Evolutionary conservation across 2,113 vertebrate genomes (phyloP).

Genomic region (Mobula hypostoma): DNA sequence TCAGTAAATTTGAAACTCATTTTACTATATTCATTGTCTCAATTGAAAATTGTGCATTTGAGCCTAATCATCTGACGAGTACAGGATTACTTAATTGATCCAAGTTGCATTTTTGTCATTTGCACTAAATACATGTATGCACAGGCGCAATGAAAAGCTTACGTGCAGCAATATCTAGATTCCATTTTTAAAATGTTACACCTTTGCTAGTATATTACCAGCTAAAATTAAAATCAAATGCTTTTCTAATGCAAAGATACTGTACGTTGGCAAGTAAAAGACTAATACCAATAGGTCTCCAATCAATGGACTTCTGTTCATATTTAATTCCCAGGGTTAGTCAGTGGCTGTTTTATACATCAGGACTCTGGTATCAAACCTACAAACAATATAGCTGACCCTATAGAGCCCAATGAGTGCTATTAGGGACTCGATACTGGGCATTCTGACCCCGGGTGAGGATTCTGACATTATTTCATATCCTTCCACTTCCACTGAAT

Average conservation of each 20-base stretch:
- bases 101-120: too few species aligned
- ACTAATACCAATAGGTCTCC: background rate
- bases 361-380: too few species aligned
- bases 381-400: too few species aligned
- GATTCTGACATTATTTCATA: too few species aligned
- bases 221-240: background rate
- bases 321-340: background rate
- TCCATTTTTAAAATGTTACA: background rate
- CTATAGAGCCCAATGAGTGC: too few species aligned
- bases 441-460: too few species aligned
- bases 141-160: too few species aligned
- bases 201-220: background rate
- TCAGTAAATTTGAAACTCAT: background rate
- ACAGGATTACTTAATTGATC: background rate
- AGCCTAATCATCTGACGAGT: background rate
- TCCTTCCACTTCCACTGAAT: too few species aligned
- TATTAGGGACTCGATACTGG: too few species aligned
- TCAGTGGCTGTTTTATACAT: background rate
- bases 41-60: background rate
- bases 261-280: background rate
- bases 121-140: too few species aligned
- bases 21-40: background rate
- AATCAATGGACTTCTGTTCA: background rate
- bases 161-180: too few species aligned
- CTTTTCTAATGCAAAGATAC: too few species aligned